A percentile compares a stretch with the other conserved stretches of the same genome.
These are phyloP conservation scores for Sinocyclocheilus anophthalmus DNA, from an alignment of 2,113 vertebrate species.

Conservation along the genomic window DNA sequence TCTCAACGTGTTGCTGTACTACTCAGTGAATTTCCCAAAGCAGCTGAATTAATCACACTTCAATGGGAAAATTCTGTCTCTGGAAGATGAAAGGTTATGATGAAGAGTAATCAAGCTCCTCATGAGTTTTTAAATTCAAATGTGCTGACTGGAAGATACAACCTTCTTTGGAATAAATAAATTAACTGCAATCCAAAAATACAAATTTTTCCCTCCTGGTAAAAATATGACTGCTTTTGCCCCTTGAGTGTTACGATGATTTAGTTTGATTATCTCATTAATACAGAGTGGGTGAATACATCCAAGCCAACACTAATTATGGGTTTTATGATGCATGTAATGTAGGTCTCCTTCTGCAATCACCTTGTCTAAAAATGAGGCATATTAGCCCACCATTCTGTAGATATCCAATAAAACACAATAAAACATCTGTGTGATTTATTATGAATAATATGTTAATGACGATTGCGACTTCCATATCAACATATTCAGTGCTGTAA, in stretches of 20 bases:
- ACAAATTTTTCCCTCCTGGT: neutral
- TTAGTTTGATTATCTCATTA: conserved; percentile 65
- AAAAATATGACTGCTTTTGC: conserved; percentile 18
- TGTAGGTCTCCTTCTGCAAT: conserved; percentile 69
- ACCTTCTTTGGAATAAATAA: conserved; percentile 17
- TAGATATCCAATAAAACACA: conserved; percentile 40
- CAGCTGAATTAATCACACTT: conserved; percentile 3
- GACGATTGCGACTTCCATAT: neutral
- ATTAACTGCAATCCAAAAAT: neutral
- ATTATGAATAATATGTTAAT: conserved; percentile 40
- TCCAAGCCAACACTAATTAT: conserved; percentile 72
- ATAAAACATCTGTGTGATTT: conserved; percentile 6
- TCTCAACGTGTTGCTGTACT: neutral
- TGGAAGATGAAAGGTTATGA: conserved; percentile 10
- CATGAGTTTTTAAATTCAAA: neutral
- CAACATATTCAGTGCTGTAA: neutral
- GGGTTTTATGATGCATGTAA: conserved; percentile 78
- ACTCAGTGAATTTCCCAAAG: neutral
- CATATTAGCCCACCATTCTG: conserved; percentile 42
- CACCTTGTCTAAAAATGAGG: conserved; percentile 69
- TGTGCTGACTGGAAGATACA: conserved; percentile 15
- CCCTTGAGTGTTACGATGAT: conserved; percentile 58
- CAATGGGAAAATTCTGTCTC: neutral
- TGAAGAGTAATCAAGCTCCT: conserved; percentile 3
- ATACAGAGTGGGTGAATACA: conserved; percentile 60